Conservation (phyloP, 2,113 vertebrate species). For the Thunnus maccoyii region DNA sequence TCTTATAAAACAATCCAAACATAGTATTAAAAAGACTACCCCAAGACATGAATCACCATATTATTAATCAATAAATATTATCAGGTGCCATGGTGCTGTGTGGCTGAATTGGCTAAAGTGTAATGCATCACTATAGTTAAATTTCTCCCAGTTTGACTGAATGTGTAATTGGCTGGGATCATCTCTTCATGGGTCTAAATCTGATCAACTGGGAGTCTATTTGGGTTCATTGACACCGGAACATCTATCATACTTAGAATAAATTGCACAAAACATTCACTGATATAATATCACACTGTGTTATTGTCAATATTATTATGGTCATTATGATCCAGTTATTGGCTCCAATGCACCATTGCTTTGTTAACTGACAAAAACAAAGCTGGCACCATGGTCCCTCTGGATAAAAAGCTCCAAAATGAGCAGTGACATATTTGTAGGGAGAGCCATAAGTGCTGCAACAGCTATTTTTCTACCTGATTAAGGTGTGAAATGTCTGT, state of each 20-base stretch:
- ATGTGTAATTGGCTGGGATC: background rate
- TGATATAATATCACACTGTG: background rate
- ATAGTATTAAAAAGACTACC: background rate
- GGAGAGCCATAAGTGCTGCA: slow-evolving; percentile 33
- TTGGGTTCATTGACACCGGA: background rate
- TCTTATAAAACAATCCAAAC: background rate
- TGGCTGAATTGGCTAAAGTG: background rate
- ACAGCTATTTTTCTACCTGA: slow-evolving; percentile 59
- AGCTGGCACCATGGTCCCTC: background rate
- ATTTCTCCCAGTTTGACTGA: background rate
- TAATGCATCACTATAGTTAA: background rate
- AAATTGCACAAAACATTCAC: background rate
- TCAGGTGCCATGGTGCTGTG: background rate
- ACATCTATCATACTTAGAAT: background rate
- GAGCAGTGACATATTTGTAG: slow-evolving; percentile 46
- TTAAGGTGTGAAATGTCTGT: slow-evolving; percentile 64
- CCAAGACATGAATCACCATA: background rate
- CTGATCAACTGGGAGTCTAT: background rate
- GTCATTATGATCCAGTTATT: background rate
- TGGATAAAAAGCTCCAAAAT: slow-evolving; percentile 54
- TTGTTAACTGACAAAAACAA: slow-evolving; percentile 37
- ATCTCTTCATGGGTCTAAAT: slow-evolving; percentile 19
- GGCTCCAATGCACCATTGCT: slow-evolving; percentile 1
- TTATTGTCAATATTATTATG: slow-evolving; percentile 9
- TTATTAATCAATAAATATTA: background rate